phyloP scores from a whole-genome alignment of 2,113 vertebrate genomes.

The Corythaixoides concolor region DNA sequence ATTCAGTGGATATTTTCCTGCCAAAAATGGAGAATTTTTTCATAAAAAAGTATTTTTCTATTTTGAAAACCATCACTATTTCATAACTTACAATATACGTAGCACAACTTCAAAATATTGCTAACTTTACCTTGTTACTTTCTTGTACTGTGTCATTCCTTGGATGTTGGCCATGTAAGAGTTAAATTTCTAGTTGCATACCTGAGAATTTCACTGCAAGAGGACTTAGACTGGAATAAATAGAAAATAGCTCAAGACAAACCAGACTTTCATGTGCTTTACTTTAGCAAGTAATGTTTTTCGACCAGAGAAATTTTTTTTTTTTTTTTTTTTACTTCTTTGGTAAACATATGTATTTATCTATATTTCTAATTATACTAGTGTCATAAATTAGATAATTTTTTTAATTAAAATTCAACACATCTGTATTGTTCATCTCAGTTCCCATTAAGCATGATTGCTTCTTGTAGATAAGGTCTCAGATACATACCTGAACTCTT shows the following conservation, averaged over 20 bases:
- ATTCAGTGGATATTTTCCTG: neutral
- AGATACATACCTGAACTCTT: neutral
- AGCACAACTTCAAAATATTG: neutral
- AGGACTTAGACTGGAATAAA: neutral
- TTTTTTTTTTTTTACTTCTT: neutral
- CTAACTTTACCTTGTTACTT: neutral
- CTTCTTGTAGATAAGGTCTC: neutral
- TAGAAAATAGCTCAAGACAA: neutral
- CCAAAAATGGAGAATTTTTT: neutral
- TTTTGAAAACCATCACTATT: neutral
- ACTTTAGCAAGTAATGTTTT: neutral
- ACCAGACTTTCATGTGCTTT: neutral
- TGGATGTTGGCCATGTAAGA: neutral
- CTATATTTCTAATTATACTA: neutral
- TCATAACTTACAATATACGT: neutral
- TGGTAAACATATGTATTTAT: neutral
- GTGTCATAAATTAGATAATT: neutral
- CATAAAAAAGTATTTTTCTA: neutral
- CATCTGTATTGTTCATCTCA: neutral
- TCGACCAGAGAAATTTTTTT: neutral
- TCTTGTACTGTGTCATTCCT: neutral
- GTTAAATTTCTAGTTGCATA: neutral
- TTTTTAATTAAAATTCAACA: neutral
- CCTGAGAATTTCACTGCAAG: neutral
- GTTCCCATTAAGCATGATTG: neutral